These are phyloP conservation scores for Burhinus oedicnemus DNA, from an alignment of 2,113 vertebrate species.

Conservation along the genomic window DNA sequence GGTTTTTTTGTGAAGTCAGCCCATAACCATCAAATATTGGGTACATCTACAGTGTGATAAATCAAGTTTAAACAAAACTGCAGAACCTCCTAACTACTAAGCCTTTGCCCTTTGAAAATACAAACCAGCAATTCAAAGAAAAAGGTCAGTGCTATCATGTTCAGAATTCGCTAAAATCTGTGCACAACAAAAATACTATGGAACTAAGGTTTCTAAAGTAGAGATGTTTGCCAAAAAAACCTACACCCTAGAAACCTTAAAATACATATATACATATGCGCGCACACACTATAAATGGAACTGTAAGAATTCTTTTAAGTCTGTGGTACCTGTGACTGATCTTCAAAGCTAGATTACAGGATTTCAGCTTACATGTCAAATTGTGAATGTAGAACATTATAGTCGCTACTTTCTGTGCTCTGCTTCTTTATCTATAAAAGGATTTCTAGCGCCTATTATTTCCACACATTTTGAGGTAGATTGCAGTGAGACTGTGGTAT, in stretches of 20 bases:
- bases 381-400: neutral
- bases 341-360: neutral
- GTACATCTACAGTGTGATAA: neutral
- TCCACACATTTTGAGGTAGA: neutral
- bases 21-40: neutral
- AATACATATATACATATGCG: rapidly evolving
- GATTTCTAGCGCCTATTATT: neutral
- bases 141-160: neutral
- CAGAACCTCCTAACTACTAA: neutral
- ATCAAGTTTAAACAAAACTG: neutral
- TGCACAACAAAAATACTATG: neutral
- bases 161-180: neutral
- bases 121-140: neutral
- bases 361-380: neutral
- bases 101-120: neutral
- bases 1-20: neutral
- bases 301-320: neutral
- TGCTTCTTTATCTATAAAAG: neutral
- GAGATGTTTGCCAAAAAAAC: neutral
- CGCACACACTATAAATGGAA: neutral
- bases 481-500: neutral
- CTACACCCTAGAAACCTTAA: neutral
- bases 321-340: neutral
- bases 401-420: neutral
- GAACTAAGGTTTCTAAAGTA: neutral